Conservation (phyloP, 1,140 invertebrate species). For the Thrips palmi region DNA sequence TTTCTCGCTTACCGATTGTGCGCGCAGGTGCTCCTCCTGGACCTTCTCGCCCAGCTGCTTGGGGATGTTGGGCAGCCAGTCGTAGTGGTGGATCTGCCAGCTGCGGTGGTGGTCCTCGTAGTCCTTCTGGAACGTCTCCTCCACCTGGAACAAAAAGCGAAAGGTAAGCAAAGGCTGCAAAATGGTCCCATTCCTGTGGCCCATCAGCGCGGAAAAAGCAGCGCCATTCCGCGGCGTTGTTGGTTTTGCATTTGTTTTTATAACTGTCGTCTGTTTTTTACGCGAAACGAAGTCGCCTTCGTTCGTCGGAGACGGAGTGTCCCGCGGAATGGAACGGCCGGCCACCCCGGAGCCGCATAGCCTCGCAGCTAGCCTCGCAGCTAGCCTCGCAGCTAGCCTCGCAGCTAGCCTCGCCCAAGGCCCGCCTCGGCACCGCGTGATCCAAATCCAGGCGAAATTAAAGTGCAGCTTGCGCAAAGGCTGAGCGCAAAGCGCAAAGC, state of each 20-base stretch:
- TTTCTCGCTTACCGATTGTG: slow-evolving; percentile 26
- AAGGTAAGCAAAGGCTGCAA: too few species aligned
- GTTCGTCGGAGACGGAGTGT: slow-evolving; percentile 13
- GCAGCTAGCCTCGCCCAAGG: too few species aligned
- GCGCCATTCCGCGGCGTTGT: slow-evolving; percentile 3
- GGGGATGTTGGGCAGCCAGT: slow-evolving; percentile 34
- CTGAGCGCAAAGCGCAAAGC: too few species aligned
- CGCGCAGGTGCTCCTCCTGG: slow-evolving; percentile 23
- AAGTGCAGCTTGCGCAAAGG: too few species aligned
- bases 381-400: too few species aligned
- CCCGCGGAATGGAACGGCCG: slow-evolving; percentile 19
- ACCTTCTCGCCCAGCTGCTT: slow-evolving; percentile 28
- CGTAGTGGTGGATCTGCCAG: slow-evolving; percentile 28
- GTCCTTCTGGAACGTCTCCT: slow-evolving; percentile 28
- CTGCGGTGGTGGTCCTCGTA: slow-evolving; percentile 23
- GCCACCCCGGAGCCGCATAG: slow-evolving; percentile 18
- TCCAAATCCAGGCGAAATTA: too few species aligned
- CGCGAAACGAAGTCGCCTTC: slow-evolving; percentile 2
- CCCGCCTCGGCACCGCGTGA: too few species aligned
- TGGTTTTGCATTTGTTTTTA: neutral
- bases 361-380: too few species aligned
- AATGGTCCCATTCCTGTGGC: neutral
- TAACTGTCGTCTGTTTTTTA: neutral
- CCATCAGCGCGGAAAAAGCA: slow-evolving; percentile 1
- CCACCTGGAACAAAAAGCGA: slow-evolving; percentile 28